Evolutionary conservation across 1,140 invertebrate genomes (phyloP).

Genomic region (Pteromalus puparum): DNA sequence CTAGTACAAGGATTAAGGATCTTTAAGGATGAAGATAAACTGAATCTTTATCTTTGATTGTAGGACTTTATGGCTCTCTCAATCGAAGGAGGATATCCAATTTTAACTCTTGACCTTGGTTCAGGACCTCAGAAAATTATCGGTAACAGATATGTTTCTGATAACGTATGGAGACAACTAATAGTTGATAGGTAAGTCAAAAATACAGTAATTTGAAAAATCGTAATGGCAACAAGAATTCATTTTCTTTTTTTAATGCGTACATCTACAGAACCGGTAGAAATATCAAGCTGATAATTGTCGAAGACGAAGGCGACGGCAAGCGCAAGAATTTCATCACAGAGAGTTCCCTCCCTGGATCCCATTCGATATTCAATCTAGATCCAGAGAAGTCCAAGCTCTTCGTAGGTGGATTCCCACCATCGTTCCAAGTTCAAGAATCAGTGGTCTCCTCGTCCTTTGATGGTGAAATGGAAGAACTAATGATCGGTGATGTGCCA

Average conservation of each 20-base stretch:
- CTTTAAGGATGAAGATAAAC: not conserved
- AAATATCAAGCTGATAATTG: conserved; percentile 87
- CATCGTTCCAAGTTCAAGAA: conserved; percentile 81
- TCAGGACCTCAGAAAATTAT: conserved; percentile 86
- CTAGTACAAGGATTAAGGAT: not conserved
- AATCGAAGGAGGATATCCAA: conserved; percentile 90
- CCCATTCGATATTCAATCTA: conserved; percentile 89
- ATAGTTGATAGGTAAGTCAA: conserved; percentile 85
- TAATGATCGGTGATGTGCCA: conserved; percentile 90
- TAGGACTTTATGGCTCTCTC: conserved; percentile 96
- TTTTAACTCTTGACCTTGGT: conserved; percentile 92
- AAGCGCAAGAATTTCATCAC: conserved; percentile 76
- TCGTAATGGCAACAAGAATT: not conserved
- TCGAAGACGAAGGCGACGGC: conserved; percentile 82
- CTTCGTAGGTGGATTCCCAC: conserved; percentile 92
- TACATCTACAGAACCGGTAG: conserved; percentile 83
- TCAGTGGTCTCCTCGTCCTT: conserved; percentile 85
- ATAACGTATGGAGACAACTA: conserved; percentile 94
- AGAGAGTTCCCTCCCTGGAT: conserved; percentile 81
- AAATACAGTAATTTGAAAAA: not conserved
- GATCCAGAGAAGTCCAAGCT: conserved; percentile 90
- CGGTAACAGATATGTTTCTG: conserved; percentile 85
- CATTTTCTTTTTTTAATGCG: not conserved
- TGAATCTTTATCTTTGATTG: conserved; percentile 55
- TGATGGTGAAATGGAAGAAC: conserved; percentile 92